Evolutionary conservation across 1,140 invertebrate genomes (phyloP), one percentile per base, ranked within the genome.

Genomic region (Zophobas morio): DNA sequence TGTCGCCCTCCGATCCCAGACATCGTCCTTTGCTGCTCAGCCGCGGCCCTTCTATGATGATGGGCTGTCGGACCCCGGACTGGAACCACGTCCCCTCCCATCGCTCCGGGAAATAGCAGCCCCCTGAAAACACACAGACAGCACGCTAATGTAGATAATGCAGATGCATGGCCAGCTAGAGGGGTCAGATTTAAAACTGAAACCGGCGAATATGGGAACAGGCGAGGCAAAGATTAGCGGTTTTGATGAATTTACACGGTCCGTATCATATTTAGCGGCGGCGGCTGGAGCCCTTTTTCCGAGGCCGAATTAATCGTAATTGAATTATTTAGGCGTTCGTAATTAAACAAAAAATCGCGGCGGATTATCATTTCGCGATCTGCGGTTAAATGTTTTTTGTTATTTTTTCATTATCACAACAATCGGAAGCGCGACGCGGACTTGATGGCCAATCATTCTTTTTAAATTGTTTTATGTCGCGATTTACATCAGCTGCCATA

Each of bases 81-180:
- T 95, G 94, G 87, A 96, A 96, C 94, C 94, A 96, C 74, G 91
- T 92, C 74, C 94, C 94, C 82, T 94, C 91, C 94, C 94, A 96
- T 75, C 90, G 89, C 63, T 89, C 87, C 76, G 94, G 94, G 87
- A 95, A 94, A 79, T 90, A 89, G 87, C 94, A 96, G 85, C 92
- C 93, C 91, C 86, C 88, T 89, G 85, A 8, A 85, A 66, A 86
- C 54, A 81, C 71, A 73, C 66, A 78, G 51, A 47, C 49, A 74
- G 47, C 37, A 39, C 42, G 54, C 53, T 74, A 57, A 57, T 74
- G 56, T 54, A 57, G 72, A 74, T 74, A 74, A 74, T 74, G 39
- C 72, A 74, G 72, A 74, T 74, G 53, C 51, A 74, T 57, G 72
- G 37, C 72, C 53, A 40, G 53, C 56, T 54, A 42, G 51, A 74